Evolutionary conservation across 2,113 vertebrate genomes (phyloP), one percentile per base, ranked within the genome.

Genomic region (Otis tarda): DNA sequence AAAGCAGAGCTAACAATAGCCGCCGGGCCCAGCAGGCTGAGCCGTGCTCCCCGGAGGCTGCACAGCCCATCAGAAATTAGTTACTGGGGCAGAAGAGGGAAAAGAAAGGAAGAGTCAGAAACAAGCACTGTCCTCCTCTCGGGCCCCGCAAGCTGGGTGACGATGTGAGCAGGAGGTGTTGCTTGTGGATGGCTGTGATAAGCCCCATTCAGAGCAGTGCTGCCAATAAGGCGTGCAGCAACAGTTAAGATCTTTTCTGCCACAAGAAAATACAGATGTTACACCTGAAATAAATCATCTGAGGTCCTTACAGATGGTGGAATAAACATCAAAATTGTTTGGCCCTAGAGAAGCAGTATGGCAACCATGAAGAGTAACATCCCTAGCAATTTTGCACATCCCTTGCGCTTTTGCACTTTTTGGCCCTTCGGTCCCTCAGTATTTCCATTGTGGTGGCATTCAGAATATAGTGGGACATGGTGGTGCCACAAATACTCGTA

Each of bases 1-100:
- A 83, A 92, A 78, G 65, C 76, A 71, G 56, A 93, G 49, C 45
- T 87, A 65, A 93, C 83, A 91, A 65, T 61, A 81, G 90, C 20
- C 4, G 12, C 43, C 52, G 39, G 39, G 60, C 55, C 74, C 52
- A 47, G 70, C 61, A 61, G 87, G 56, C 87, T 74, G 55, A 91
- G 41, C 30, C 1, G 0, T 27, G 73, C 45, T 93, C 71, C 89
- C 88, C 0, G 0, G 67, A 27, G 93, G 37, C 81, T 33, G 76
- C 80, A 27, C 14, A 35, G 43, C 21, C 90, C 57, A 1, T 52
- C 60, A 68, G 56, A 53, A 90, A 68, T 75, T 18, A 9, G 35
- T 41, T 61, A 33, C 3, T 37, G 65, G n/a, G 60, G 56, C 73
- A 69, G 53, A 28, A 84, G 27, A 93, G 50, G 49, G 37, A 61